These are phyloP conservation scores for Galeruca laticollis DNA, from an alignment of 2,888 invertebrate genomes.

Conservation along the genomic window DNA sequence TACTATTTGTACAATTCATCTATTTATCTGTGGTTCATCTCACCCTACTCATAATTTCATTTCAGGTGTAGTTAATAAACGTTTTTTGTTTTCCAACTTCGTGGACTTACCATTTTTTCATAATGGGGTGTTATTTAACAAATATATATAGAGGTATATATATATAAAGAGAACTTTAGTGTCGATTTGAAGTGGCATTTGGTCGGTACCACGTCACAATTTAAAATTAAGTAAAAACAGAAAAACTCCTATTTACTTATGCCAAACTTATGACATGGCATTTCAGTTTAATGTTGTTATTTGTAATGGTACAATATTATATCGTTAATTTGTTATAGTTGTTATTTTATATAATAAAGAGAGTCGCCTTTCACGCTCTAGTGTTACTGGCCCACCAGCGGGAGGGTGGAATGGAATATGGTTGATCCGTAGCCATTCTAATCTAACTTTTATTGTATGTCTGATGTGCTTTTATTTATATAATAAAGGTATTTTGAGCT, in stretches of 20 bases:
- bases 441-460: constrained; percentile 62
- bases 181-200: constrained; percentile 45
- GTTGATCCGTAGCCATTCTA: constrained; percentile 59
- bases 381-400: constrained; percentile 49
- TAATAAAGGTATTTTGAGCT: constrained; percentile 65
- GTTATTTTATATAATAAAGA: constrained; percentile 64
- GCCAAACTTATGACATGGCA: constrained; percentile 61
- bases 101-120: constrained; percentile 43
- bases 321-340: constrained; percentile 67
- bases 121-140: constrained; percentile 59
- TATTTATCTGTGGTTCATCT: constrained; percentile 62
- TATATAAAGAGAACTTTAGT: constrained; percentile 43
- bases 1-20: constrained; percentile 59
- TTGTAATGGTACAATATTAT: constrained; percentile 65
- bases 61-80: constrained; percentile 59
- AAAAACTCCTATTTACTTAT: constrained; percentile 55
- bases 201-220: constrained; percentile 45
- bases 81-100: constrained; percentile 48
- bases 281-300: constrained; percentile 67
- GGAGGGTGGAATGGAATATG: constrained; percentile 63
- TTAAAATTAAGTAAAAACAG: constrained; percentile 43
- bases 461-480: constrained; percentile 65
- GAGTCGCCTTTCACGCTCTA: constrained; percentile 48
- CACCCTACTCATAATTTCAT: constrained; percentile 63
- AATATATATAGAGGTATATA: constrained; percentile 35